phyloP scores from a whole-genome alignment of 2,797 vertebrate species.

The Paguma larvata region DNA sequence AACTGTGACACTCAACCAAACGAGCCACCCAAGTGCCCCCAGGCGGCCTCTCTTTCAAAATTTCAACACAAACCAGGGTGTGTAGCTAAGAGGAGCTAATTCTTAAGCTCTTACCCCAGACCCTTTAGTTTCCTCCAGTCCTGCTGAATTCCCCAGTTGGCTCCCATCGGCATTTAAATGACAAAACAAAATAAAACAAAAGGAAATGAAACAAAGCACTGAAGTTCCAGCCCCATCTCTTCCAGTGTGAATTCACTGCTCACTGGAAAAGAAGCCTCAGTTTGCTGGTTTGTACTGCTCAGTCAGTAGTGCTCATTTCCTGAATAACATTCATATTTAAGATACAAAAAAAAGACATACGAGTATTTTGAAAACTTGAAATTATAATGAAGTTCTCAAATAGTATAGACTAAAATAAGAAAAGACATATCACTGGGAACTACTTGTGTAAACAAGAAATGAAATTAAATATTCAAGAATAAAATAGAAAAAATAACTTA shows the following conservation, averaged over 20 bases:
- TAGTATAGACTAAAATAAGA: background rate
- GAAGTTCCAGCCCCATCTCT: background rate
- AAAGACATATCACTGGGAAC: background rate
- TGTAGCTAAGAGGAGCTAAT: background rate
- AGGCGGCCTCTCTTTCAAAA: background rate
- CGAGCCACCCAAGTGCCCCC: too few relatives aligned
- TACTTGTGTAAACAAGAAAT: background rate
- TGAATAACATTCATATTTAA: background rate
- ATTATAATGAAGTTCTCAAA: background rate
- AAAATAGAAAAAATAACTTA: slow-evolving; percentile 3
- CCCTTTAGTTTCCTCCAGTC: background rate
- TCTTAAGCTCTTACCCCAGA: background rate
- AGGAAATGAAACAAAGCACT: background rate
- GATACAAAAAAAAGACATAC: background rate
- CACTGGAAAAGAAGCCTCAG: background rate
- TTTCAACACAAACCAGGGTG: background rate
- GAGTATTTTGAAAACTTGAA: background rate
- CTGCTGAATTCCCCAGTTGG: background rate
- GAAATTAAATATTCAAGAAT: background rate
- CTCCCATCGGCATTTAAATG: background rate
- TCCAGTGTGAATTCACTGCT: background rate
- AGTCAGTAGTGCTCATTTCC: background rate
- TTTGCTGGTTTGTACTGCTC: background rate
- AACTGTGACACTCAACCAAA: too few relatives aligned
- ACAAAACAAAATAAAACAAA: background rate